phyloP scores from a whole-genome alignment of 23 tunicate species.

The Botrylloides violaceus region DNA sequence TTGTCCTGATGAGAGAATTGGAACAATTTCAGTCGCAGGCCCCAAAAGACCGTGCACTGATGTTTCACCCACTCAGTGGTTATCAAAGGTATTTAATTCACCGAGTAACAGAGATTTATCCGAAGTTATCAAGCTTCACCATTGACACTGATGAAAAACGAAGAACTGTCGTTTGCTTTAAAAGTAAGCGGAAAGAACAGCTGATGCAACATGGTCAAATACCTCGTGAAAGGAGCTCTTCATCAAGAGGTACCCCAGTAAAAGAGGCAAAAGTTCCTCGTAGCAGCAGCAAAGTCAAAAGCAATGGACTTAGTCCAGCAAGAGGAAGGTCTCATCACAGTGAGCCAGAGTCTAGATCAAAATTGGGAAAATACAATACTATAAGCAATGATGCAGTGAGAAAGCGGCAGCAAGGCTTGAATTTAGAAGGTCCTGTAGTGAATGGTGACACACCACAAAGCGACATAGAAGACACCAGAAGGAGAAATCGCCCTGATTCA shows the following conservation, averaged over 20 bases:
- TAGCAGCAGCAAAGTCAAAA: not conserved
- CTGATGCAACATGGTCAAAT: not conserved
- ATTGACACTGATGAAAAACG: conserved; percentile 58
- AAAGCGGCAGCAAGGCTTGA: not conserved
- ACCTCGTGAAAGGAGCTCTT: not conserved
- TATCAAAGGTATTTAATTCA: conserved; percentile 82
- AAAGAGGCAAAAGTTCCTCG: not conserved
- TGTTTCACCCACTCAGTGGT: conserved; percentile 77
- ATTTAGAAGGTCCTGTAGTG: conserved; percentile 17
- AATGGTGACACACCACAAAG: conserved; percentile 8
- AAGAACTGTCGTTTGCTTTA: conserved; percentile 82
- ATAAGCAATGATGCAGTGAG: not conserved
- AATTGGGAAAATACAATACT: conserved; percentile 1
- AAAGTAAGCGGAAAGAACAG: conserved; percentile 16
- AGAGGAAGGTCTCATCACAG: not conserved
- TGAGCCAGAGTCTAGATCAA: not conserved
- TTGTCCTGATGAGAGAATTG: conserved; percentile 47
- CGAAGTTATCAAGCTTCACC: conserved; percentile 67
- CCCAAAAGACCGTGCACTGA: conserved; percentile 82
- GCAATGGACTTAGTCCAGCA: not conserved
- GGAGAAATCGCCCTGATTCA: not conserved
- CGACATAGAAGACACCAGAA: conserved; percentile 11
- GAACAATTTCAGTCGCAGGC: conserved; percentile 75
- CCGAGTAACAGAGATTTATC: conserved; percentile 72
- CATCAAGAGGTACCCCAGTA: not conserved